Percentiles rank a stretch among this genome's conserved stretches.
phyloP scores from a whole-genome alignment of 2,113 vertebrate genomes.

The Leiothrix lutea region DNA sequence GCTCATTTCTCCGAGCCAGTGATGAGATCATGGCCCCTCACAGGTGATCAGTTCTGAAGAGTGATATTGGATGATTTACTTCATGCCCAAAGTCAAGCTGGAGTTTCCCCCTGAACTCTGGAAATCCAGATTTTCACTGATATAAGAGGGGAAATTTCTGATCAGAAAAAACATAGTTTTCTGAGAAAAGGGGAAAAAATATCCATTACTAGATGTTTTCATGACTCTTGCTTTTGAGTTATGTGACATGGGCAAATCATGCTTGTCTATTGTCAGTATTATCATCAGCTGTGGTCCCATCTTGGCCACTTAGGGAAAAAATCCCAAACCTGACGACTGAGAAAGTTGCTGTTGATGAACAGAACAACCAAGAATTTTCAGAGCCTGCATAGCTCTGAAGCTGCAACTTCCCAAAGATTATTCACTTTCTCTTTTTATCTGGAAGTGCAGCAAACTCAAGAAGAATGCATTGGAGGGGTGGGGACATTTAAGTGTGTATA shows the following conservation, averaged over 20 bases:
- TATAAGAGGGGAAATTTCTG: neutral
- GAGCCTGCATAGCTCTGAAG: neutral
- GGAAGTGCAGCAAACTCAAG: neutral
- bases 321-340: neutral
- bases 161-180: neutral
- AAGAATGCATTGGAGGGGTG: neutral
- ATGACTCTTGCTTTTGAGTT: neutral
- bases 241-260: neutral
- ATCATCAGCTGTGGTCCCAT: neutral
- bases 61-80: neutral
- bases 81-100: neutral
- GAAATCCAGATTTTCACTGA: neutral
- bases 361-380: neutral
- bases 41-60: neutral
- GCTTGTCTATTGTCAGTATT: neutral
- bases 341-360: neutral
- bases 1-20: neutral
- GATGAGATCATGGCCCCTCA: neutral
- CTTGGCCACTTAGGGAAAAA: neutral
- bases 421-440: neutral
- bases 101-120: neutral
- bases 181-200: neutral
- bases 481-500: neutral
- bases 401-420: neutral
- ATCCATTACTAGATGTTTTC: neutral